Conservation (phyloP, 2,888 invertebrate species). For the Noctuana brunneofusca region DNA sequence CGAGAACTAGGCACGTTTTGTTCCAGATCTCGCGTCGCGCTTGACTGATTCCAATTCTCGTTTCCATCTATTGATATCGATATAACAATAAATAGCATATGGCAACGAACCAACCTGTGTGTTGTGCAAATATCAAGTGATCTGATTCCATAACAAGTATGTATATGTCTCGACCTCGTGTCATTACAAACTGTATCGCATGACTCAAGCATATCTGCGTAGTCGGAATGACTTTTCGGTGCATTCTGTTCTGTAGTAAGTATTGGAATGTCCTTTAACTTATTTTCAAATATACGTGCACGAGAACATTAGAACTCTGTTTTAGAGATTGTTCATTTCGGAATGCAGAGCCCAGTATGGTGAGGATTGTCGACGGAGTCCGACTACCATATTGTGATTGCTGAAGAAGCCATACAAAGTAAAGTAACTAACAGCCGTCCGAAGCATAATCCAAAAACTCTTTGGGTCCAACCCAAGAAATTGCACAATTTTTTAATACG, state of each 20-base stretch:
- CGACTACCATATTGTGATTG: no score
- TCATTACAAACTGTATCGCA: not conserved
- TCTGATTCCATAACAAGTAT: constrained; percentile 3
- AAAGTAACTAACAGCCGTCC: no score
- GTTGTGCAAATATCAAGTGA: constrained; percentile 2
- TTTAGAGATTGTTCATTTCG: no score
- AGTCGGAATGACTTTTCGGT: not conserved
- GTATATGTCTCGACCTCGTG: not conserved
- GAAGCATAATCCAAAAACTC: no score
- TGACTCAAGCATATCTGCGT: not conserved
- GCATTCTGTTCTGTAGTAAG: not conserved
- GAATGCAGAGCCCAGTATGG: no score
- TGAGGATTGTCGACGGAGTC: no score
- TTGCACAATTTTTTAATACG: no score
- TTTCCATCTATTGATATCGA: constrained; percentile 20
- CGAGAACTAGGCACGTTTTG: constrained; percentile 10
- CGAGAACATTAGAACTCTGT: no score
- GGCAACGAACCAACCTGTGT: constrained; percentile 11
- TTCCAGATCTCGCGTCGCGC: constrained; percentile 16
- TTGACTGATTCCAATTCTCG: constrained; percentile 18
- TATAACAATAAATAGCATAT: not conserved
- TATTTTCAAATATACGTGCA: not conserved
- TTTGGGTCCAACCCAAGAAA: no score
- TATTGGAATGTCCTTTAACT: not conserved
- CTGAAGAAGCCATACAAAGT: no score